phyloP scores from a whole-genome alignment of 1,140 invertebrate species.

The Drosophila subobscura region DNA sequence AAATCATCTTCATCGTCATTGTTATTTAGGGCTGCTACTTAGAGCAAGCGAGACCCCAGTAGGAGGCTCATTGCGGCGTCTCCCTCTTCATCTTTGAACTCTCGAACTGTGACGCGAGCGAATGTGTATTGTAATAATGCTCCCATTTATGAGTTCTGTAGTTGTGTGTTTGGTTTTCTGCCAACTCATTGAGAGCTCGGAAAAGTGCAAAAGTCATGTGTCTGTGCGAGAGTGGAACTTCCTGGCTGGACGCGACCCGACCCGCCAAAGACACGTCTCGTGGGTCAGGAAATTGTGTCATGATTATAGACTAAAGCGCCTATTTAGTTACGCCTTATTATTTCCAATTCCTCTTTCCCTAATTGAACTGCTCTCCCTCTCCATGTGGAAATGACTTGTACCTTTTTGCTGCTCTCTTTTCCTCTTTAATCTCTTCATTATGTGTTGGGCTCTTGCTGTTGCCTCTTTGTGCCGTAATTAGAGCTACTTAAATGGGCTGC shows the following conservation, averaged over 20 bases:
- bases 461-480: conserved; percentile 15
- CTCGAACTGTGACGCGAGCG: conserved; percentile 69
- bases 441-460: conserved; percentile 15
- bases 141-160: conserved; percentile 15
- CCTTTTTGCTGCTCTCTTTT: conserved; percentile 41
- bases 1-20: conserved; percentile 66
- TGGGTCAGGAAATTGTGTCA: conserved; percentile 73
- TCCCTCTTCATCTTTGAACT: conserved; percentile 64
- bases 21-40: conserved; percentile 52
- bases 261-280: conserved; percentile 4
- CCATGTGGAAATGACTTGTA: conserved; percentile 69
- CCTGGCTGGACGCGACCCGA: conserved; percentile 51
- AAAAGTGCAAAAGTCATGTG: conserved; percentile 48
- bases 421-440: conserved; percentile 49
- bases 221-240: conserved; percentile 45
- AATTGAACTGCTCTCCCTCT: conserved; percentile 56
- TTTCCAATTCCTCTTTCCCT: conserved; percentile 67
- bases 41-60: neutral
- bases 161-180: conserved; percentile 28
- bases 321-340: conserved; percentile 82
- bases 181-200: conserved; percentile 53
- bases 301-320: conserved; percentile 82
- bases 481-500: conserved; percentile 40
- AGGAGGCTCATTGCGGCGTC: conserved; percentile 4
- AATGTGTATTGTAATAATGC: conserved; percentile 41